Evolutionary conservation across 2,113 vertebrate species (phyloP).

Genomic region (Amblyornis subalaris): DNA sequence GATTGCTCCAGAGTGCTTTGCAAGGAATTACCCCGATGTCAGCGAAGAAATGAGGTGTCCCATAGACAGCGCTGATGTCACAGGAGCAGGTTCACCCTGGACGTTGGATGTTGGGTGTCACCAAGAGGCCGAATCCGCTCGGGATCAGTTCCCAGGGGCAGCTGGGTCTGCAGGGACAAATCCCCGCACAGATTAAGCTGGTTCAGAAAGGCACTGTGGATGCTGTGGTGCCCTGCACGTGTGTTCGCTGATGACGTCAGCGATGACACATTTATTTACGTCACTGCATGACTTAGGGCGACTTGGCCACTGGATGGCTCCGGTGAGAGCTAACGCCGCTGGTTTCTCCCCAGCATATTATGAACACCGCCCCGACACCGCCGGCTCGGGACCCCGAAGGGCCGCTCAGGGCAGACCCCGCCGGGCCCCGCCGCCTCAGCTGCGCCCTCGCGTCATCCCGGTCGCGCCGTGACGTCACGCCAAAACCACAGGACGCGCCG

Average conservation of each 20-base stretch:
- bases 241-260: background rate
- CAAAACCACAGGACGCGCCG: accelerated
- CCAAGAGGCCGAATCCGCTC: background rate
- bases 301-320: accelerated
- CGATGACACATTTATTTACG: accelerated
- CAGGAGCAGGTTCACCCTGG: accelerated
- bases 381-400: too few species aligned
- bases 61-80: background rate
- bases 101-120: accelerated
- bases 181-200: accelerated
- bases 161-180: accelerated
- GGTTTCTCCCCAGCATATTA: background rate
- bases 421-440: accelerated
- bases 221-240: accelerated
- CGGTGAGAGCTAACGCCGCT: accelerated
- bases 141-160: background rate
- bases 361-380: accelerated
- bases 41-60: accelerated
- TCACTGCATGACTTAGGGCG: accelerated
- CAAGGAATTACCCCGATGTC: accelerated
- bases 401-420: too few species aligned
- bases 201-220: accelerated
- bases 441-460: accelerated
- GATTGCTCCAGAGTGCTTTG: background rate
- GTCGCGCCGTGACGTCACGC: background rate